Conservation (phyloP, 2,113 vertebrate genomes). For the Geococcyx californianus region DNA sequence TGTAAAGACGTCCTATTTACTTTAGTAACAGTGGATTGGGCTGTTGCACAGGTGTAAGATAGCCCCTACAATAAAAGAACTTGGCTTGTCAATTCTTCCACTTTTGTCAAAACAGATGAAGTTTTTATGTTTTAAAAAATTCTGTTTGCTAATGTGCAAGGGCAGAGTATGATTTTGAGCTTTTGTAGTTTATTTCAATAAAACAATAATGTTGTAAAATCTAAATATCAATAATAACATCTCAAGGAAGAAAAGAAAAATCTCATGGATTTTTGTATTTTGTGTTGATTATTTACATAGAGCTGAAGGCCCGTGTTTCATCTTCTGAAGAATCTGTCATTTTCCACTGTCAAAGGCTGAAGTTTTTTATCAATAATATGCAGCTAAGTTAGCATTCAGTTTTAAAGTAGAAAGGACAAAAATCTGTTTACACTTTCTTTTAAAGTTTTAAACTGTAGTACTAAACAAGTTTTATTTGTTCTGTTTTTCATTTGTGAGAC, state of each 20-base stretch:
- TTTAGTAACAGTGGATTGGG: neutral
- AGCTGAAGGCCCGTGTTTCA: neutral
- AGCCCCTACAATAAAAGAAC: neutral
- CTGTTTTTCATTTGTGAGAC: neutral
- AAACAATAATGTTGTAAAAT: neutral
- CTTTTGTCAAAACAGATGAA: neutral
- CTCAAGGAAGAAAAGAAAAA: neutral
- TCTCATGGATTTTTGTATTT: rapidly evolving
- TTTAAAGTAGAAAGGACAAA: neutral
- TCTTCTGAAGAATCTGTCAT: neutral
- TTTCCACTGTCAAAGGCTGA: neutral
- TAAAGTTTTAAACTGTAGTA: neutral
- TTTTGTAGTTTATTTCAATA: neutral
- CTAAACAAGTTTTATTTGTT: neutral
- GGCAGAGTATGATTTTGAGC: neutral
- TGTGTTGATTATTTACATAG: neutral
- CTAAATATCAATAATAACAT: neutral
- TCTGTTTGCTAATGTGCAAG: neutral
- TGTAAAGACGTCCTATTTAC: neutral
- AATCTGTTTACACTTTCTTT: neutral
- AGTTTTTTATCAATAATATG: neutral
- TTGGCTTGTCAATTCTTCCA: neutral
- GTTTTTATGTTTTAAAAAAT: neutral
- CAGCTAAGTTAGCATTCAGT: neutral
- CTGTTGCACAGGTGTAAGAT: rapidly evolving